phyloP scores from a whole-genome alignment of 1,140 invertebrate genomes.

The Harpegnathos saltator region DNA sequence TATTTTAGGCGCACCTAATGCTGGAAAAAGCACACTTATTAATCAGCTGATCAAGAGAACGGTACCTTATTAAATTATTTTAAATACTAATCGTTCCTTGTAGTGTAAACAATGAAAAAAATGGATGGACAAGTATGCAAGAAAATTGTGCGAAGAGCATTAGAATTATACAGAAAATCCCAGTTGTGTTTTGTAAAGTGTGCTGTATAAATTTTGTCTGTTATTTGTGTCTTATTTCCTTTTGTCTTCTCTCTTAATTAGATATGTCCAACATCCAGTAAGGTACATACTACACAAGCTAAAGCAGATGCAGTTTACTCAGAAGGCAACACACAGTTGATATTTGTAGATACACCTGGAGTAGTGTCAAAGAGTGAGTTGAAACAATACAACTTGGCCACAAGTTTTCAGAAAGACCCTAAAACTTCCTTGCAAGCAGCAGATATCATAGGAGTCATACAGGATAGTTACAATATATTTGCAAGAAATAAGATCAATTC shows the following conservation, averaged over 20 bases:
- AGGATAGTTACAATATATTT: slow-evolving; percentile 92
- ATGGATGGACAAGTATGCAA: too few species aligned
- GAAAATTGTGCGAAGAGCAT: too few species aligned
- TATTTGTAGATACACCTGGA: slow-evolving; percentile 96
- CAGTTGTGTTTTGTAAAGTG: too few species aligned
- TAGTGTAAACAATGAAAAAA: background rate
- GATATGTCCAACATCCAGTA: slow-evolving; percentile 94
- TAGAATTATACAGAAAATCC: too few species aligned
- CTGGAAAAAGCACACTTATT: slow-evolving; percentile 97
- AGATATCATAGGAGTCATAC: slow-evolving; percentile 94
- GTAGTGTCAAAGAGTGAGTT: slow-evolving; percentile 89
- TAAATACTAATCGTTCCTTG: slow-evolving; percentile 21
- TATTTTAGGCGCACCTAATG: slow-evolving; percentile 96
- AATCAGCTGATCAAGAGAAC: slow-evolving; percentile 93
- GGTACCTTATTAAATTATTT: slow-evolving; percentile 85
- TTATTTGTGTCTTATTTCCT: background rate
- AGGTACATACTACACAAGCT: slow-evolving; percentile 95
- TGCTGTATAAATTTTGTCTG: background rate
- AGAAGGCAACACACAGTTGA: slow-evolving; percentile 92
- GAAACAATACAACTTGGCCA: slow-evolving; percentile 89
- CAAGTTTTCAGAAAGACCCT: slow-evolving; percentile 89
- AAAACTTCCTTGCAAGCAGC: slow-evolving; percentile 89
- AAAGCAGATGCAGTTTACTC: slow-evolving; percentile 91
- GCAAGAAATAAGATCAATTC: slow-evolving; percentile 89
- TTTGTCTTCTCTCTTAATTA: slow-evolving; percentile 77